Percentiles rank a stretch among this genome's conserved stretches.
Conservation (phyloP, 2,797 vertebrate genomes). For the Sternarchorhynchus goeldii region DNA sequence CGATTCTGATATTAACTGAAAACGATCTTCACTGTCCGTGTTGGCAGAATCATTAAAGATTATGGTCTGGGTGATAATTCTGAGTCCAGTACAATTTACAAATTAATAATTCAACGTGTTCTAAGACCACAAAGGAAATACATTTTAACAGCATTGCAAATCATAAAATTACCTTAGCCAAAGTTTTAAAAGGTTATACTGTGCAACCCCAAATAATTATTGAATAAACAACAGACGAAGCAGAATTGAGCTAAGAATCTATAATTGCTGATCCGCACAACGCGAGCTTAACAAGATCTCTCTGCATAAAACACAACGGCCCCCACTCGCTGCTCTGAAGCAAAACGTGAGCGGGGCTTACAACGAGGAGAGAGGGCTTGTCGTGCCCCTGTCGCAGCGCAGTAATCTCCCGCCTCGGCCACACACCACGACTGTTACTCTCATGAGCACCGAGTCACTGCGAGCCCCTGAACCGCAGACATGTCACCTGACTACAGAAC, state of each 20-base stretch:
- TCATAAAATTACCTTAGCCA: neutral
- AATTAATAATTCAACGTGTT: no score
- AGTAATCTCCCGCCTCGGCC: slow-evolving; percentile 18
- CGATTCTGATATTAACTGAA: neutral
- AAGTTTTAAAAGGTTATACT: neutral
- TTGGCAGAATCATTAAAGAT: no score
- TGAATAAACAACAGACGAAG: neutral
- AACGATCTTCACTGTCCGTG: no score
- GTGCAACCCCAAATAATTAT: neutral
- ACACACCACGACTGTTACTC: slow-evolving; percentile 32
- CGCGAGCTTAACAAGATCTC: slow-evolving; percentile 5
- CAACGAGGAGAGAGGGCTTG: slow-evolving; percentile 10
- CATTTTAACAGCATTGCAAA: neutral
- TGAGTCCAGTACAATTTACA: no score
- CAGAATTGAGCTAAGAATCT: no score
- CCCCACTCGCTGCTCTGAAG: slow-evolving; percentile 7
- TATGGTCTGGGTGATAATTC: no score
- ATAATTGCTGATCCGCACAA: neutral
- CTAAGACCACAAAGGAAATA: no score
- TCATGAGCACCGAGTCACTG: slow-evolving; percentile 68
- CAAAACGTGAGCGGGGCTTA: neutral
- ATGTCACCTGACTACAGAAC: slow-evolving; percentile 37
- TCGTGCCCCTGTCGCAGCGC: neutral
- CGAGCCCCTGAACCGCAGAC: slow-evolving; percentile 65
- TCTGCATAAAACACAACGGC: neutral